phyloP scores from a whole-genome alignment of 2,113 vertebrate genomes.

The Dendrocopos noguchii region DNA sequence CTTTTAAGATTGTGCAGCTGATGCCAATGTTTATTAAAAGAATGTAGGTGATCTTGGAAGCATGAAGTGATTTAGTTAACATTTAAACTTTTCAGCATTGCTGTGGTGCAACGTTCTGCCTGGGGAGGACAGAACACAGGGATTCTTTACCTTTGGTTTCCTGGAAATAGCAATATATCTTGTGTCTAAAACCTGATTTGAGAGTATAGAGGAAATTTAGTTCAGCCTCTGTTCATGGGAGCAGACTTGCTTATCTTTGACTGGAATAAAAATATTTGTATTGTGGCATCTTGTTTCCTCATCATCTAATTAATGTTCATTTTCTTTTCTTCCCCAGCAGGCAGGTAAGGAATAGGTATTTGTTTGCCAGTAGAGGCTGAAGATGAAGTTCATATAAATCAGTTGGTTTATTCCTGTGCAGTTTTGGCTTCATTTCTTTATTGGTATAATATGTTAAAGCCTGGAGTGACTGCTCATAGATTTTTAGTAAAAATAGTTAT shows the following conservation, averaged over 20 bases:
- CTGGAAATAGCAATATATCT: neutral
- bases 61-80: neutral
- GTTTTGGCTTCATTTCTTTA: neutral
- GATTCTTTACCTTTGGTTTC: neutral
- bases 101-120: neutral
- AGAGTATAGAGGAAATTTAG: neutral
- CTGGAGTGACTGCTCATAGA: neutral
- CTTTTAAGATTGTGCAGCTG: neutral
- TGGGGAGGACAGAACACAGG: neutral
- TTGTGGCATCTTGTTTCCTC: neutral
- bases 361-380: neutral
- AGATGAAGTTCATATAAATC: neutral
- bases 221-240: neutral
- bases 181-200: neutral
- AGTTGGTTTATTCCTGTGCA: neutral
- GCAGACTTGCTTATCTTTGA: neutral
- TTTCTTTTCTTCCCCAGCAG: neutral
- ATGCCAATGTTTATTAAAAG: neutral
- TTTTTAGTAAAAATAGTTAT: neutral
- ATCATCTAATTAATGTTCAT: neutral
- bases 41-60: neutral
- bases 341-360: neutral
- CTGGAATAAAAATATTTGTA: neutral
- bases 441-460: neutral
- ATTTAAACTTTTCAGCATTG: neutral